Conservation (phyloP, 2,113 vertebrate species). For the Nothocercus julius region DNA sequence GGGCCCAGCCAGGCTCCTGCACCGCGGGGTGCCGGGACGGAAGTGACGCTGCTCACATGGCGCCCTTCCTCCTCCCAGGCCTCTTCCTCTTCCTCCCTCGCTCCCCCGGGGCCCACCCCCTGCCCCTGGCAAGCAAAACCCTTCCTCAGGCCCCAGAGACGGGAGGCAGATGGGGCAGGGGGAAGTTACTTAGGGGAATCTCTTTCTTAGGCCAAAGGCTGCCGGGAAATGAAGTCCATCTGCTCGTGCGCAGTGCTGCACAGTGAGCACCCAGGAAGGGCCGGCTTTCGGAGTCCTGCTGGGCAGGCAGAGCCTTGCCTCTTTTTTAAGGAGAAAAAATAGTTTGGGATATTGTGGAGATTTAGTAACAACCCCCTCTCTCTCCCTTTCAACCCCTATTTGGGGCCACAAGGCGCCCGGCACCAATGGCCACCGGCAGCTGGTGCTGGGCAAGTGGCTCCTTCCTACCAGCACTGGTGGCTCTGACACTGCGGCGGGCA, state of each 20-base stretch:
- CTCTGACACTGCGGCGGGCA: not conserved
- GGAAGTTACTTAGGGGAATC: accelerated
- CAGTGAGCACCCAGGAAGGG: no score
- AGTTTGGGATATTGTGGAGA: not conserved
- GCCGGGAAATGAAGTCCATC: not conserved
- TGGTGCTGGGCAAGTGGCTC: not conserved
- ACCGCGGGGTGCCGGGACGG: not conserved
- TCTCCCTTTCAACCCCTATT: not conserved
- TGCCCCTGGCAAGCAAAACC: no score
- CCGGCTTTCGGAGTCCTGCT: not conserved
- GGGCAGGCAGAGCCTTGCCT: accelerated
- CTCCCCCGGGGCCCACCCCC: accelerated
- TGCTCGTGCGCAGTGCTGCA: accelerated
- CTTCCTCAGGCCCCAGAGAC: not conserved
- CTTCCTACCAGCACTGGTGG: not conserved
- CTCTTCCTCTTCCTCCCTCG: not conserved
- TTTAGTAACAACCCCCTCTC: not conserved
- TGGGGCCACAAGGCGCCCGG: not conserved
- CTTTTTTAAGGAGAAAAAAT: not conserved
- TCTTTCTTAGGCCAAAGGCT: not conserved
- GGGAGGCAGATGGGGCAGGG: no score
- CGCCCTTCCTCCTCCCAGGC: not conserved
- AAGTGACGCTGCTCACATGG: conserved; percentile 1
- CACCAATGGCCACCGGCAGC: not conserved
- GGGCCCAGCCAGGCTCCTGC: no score